Percentiles rank a stretch among this genome's conserved stretches.
Conservation (phyloP, 2,797 vertebrate genomes). For the Lates japonicus region DNA sequence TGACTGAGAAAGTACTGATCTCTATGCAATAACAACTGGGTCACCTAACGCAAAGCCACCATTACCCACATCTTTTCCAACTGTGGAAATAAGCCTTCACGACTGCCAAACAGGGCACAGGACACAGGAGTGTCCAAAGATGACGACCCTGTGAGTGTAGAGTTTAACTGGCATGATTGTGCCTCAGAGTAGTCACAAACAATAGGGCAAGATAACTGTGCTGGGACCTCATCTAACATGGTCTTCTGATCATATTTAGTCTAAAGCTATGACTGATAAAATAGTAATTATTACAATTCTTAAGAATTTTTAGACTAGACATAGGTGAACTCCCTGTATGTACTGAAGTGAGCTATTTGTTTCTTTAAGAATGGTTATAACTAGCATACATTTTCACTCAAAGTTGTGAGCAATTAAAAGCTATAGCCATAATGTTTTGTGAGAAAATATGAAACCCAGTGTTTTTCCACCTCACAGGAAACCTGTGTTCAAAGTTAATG, state of each 20-base stretch:
- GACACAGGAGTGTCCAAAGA: slow-evolving; percentile 36
- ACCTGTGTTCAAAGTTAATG: background rate
- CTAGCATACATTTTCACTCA: slow-evolving; percentile 8
- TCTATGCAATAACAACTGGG: slow-evolving; percentile 39
- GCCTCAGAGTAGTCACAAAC: slow-evolving; percentile 6
- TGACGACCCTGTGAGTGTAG: slow-evolving; percentile 29
- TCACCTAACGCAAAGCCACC: slow-evolving; percentile 38
- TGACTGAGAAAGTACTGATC: slow-evolving; percentile 40
- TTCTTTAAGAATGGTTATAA: background rate
- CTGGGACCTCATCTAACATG: background rate
- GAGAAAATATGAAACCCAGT: background rate
- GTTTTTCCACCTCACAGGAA: background rate
- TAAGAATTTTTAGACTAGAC: background rate
- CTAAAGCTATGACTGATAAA: background rate
- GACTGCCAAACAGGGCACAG: slow-evolving; percentile 49
- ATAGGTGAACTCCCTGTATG: slow-evolving; percentile 1
- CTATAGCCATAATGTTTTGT: background rate
- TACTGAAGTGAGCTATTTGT: background rate
- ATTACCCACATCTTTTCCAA: slow-evolving; percentile 40
- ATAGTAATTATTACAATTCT: background rate
- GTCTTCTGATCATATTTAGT: slow-evolving; percentile 11
- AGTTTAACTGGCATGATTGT: slow-evolving; percentile 40
- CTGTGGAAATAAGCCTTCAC: slow-evolving; percentile 38
- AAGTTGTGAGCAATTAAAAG: background rate
- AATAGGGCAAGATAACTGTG: background rate